Percentiles rank a stretch among this genome's conserved stretches.
Conservation (phyloP, 2,888 invertebrate genomes). For the Lottia gigantea region DNA sequence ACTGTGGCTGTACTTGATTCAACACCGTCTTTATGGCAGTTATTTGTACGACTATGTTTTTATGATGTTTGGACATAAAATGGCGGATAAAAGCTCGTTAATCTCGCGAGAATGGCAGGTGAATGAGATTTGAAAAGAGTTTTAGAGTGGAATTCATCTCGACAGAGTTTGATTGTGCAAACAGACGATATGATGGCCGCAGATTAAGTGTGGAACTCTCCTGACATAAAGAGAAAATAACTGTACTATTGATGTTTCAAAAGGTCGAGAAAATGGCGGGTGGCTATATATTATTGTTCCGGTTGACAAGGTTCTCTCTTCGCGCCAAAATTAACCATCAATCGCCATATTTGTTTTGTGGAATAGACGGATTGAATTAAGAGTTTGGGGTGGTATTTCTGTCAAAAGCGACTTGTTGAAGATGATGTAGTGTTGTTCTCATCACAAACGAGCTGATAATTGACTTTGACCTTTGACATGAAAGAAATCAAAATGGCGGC, state of each 20-base stretch:
- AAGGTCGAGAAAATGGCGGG: constrained; percentile 9
- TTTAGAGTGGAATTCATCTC: neutral
- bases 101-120: neutral
- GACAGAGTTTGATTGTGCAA: neutral
- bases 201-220: neutral
- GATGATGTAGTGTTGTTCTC: constrained; percentile 9
- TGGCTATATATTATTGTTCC: constrained; percentile 9
- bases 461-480: neutral
- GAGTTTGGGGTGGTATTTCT: neutral
- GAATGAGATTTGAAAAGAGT: constrained; percentile 2
- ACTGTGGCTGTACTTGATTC: too few relatives aligned
- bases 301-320: constrained; percentile 1
- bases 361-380: constrained; percentile 2
- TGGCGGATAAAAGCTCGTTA: constrained; percentile 2
- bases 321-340: constrained; percentile 10
- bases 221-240: constrained; percentile 8
- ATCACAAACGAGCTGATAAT: constrained; percentile 8
- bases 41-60: constrained; percentile 4
- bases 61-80: constrained; percentile 1
- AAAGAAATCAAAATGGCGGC: neutral
- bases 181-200: neutral
- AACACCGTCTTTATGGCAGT: neutral
- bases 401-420: neutral
- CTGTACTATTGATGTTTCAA: constrained; percentile 6
- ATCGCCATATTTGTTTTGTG: constrained; percentile 9